Evolutionary conservation across 2,888 invertebrate genomes (phyloP).

Genomic region (Eilema sororculum): DNA sequence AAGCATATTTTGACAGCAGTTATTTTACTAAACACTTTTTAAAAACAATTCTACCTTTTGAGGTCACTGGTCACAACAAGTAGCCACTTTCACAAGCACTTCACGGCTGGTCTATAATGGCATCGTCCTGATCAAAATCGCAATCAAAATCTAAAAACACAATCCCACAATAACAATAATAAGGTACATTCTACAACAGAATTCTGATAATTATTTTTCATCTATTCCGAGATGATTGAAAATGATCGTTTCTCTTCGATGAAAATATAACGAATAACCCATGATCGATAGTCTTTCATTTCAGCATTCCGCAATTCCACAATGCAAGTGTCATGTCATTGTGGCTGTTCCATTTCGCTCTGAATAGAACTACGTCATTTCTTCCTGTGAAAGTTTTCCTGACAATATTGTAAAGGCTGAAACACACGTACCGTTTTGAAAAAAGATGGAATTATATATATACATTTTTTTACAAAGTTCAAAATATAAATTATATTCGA

Average conservation of each 20-base stretch:
- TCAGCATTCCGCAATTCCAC: conserved; percentile 12
- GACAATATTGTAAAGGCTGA: neutral
- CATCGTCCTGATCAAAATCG: too few species aligned
- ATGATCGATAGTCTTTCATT: conserved; percentile 16
- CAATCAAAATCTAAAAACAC: too few species aligned
- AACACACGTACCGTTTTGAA: neutral
- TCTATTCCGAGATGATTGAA: neutral
- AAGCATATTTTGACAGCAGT: too few species aligned
- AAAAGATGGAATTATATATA: too few species aligned
- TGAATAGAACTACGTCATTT: conserved; percentile 19
- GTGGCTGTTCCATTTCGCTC: conserved; percentile 15
- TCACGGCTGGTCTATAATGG: too few species aligned
- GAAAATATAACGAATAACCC: conserved; percentile 5
- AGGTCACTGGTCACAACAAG: too few species aligned
- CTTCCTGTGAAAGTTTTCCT: conserved; percentile 14
- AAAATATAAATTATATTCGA: too few species aligned
- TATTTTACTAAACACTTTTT: too few species aligned
- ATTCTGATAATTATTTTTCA: neutral
- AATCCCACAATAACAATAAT: neutral
- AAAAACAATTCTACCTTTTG: too few species aligned
- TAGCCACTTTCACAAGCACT: too few species aligned
- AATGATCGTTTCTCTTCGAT: neutral
- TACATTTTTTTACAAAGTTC: too few species aligned
- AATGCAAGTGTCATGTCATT: conserved; percentile 20
- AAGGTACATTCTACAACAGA: neutral